Conservation (phyloP, 2,888 invertebrate genomes). For the Acanthoscelides obtectus region DNA sequence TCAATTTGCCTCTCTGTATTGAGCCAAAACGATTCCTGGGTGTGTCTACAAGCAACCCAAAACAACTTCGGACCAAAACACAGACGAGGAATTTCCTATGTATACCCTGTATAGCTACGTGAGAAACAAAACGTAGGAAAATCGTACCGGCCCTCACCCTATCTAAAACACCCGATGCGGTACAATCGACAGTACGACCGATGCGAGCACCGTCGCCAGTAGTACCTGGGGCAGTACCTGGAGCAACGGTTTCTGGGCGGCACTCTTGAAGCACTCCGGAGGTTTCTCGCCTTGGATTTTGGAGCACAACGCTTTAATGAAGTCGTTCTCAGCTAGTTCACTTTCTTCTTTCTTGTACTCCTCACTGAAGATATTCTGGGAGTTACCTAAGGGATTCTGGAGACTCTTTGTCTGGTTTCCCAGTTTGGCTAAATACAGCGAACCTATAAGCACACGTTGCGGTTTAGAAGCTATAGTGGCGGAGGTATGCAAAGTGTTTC, state of each 20-base stretch:
- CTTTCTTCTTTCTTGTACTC: constrained; percentile 26
- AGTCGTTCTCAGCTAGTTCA: constrained; percentile 23
- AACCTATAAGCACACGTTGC: constrained; percentile 16
- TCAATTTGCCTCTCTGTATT: not conserved
- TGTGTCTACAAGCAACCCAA: not conserved
- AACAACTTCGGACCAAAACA: constrained; percentile 6
- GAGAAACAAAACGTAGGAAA: constrained; percentile 5
- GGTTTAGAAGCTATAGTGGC: not conserved
- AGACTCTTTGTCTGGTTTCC: constrained; percentile 24
- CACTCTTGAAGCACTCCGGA: constrained; percentile 19
- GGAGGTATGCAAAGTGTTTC: not conserved
- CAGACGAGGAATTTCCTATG: constrained; percentile 8
- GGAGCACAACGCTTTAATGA: constrained; percentile 23
- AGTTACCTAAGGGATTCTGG: constrained; percentile 17
- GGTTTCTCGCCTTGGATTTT: constrained; percentile 26
- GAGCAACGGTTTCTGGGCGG: constrained; percentile 9
- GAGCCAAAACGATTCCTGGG: not conserved
- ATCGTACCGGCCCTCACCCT: not conserved
- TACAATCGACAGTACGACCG: constrained; percentile 12
- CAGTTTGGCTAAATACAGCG: constrained; percentile 23
- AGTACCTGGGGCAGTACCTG: constrained; percentile 15
- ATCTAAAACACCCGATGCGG: not conserved
- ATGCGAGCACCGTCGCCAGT: constrained; percentile 6
- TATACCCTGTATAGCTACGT: constrained; percentile 16
- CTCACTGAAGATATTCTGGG: constrained; percentile 23